Evolutionary conservation across 92 coral and sea anemone species (phyloP), one percentile per base, ranked within the genome.

Genomic region (Porites lobata): DNA sequence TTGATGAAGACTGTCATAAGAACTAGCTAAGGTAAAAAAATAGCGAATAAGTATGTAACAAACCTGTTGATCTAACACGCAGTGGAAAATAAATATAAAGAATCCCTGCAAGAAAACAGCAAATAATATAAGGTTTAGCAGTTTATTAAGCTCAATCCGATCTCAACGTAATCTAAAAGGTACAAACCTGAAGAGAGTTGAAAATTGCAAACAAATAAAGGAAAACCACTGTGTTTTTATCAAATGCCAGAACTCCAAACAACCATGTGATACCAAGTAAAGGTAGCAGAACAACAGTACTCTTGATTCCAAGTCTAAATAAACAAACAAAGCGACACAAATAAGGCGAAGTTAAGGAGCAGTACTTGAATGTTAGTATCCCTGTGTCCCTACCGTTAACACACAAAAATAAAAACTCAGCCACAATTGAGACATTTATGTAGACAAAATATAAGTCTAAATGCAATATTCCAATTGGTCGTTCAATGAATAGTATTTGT

Each of bases 261-360:
- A 94, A 74, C 98, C 98, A 96, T 10, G 98, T 96, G 75, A 94
- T 73, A 9, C 98, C 98, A 14, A 96, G 93, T 8, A 96, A 79
- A 10, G 98, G 98, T 19, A 92, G 77, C 4, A 96, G 93, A 17
- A 96, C 92, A 10, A 83, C 85, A 52, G 87, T 83, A 56, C 94
- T 91, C 75, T 93, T 93, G 43, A 90, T 88, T 8, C 92, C 94
- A 38, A 88, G 80, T 59, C 96, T 93, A 9, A 15, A 20, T 12
- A 2, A n/a, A 38, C 47, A 10, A 72, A 32, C 4, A 62, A 62
- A 62, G 18, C 0, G 66, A 14, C n/a, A 62, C 15, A 62, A 62
- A 62, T 18, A 38, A 38, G 47, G 7, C 47, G 47, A 29, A 29
- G 32, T 29, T 26, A 1, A 26, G 32, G 32, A 2, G 32, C 32